These are phyloP conservation scores for Melolontha melolontha DNA, from an alignment of 2,888 invertebrate species.

Conservation along the genomic window DNA sequence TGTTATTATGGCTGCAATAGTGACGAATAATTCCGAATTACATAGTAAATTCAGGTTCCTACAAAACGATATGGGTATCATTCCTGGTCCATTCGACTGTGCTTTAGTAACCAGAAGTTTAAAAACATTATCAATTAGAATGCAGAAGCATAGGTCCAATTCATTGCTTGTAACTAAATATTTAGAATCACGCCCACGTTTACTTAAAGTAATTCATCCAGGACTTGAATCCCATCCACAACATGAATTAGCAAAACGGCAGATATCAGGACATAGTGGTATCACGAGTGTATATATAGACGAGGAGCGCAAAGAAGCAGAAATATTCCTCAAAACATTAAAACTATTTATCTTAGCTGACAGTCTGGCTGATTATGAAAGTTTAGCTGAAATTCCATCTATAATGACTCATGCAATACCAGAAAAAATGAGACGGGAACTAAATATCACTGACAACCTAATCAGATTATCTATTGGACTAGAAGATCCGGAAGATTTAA, in stretches of 20 bases:
- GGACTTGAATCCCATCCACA: conserved; percentile 90
- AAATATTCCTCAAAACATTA: conserved; percentile 78
- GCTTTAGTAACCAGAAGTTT: conserved; percentile 92
- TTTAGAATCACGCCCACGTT: conserved; percentile 82
- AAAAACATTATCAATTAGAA: conserved; percentile 92
- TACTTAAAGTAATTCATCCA: conserved; percentile 87
- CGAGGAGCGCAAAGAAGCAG: conserved; percentile 79
- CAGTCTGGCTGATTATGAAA: conserved; percentile 95
- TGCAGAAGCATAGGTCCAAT: conserved; percentile 89
- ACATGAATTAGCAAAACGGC: conserved; percentile 80
- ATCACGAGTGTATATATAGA: conserved; percentile 91
- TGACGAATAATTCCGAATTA: conserved; percentile 79
- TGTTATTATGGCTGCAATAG: conserved; percentile 93
- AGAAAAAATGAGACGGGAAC: conserved; percentile 73
- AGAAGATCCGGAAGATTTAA: conserved; percentile 87
- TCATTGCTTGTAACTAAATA: conserved; percentile 83
- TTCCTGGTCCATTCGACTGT: conserved; percentile 98
- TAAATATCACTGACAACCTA: conserved; percentile 87
- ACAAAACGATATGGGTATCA: conserved; percentile 93
- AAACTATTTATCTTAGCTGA: conserved; percentile 91
- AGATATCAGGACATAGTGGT: conserved; percentile 90
- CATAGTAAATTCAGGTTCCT: conserved; percentile 81
- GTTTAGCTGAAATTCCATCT: conserved; percentile 91
- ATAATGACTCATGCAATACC: conserved; percentile 97
- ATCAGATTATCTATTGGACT: conserved; percentile 91